These are phyloP conservation scores for Andrena hattorfiana DNA, from an alignment of 2,888 invertebrate genomes.

Conservation along the genomic window DNA sequence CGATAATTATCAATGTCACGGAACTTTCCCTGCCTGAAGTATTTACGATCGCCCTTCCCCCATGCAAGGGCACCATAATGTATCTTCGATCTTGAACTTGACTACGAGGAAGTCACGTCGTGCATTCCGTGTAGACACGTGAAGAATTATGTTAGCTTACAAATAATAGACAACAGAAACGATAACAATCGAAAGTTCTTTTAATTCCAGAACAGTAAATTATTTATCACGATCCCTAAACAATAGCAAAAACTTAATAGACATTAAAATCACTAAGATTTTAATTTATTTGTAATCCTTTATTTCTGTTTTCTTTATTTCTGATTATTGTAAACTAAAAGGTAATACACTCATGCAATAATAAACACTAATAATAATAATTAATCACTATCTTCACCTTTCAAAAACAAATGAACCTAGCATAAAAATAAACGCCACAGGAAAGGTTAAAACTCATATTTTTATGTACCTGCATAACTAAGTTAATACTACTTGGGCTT, in stretches of 20 bases:
- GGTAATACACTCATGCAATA: no score
- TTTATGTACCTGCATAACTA: no score
- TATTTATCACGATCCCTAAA: neutral
- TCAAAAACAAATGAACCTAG: no score
- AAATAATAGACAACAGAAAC: constrained; percentile 38
- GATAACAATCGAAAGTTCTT: neutral
- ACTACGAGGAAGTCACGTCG: constrained; percentile 46
- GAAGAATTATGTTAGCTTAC: constrained; percentile 47
- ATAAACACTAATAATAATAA: no score
- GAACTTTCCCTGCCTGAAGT: constrained; percentile 7
- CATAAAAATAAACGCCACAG: neutral
- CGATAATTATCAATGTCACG: constrained; percentile 6
- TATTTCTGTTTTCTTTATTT: no score
- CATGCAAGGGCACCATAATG: constrained; percentile 46
- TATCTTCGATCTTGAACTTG: constrained; percentile 57
- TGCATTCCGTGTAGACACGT: constrained; percentile 43
- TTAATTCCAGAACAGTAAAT: no score
- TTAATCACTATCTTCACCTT: no score
- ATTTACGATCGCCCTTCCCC: constrained; percentile 36
- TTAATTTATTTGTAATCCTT: no score
- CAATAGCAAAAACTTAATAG: neutral
- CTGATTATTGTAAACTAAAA: no score
- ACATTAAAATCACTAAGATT: neutral
- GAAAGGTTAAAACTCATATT: neutral
- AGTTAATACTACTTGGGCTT: no score